Base-by-base conservation (phyloP, 2,113 vertebrate species). In the Mesocricetus auratus region DNA sequence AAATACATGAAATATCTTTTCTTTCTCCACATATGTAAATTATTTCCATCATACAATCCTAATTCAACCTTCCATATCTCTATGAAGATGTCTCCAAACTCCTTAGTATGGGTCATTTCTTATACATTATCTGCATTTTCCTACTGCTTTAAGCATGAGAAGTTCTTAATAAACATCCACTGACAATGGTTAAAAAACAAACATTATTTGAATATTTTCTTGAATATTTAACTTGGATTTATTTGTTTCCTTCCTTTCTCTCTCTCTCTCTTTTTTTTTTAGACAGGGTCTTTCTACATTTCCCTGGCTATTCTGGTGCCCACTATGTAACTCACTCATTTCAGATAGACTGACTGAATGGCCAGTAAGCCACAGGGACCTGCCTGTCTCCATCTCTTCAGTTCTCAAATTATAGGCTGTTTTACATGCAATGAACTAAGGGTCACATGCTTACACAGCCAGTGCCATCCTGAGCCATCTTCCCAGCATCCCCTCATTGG, bases 51-150 rank as follows among this genome's bases (percentile, higher is more conserved):
- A 94, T 56, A 83, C 87, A 95, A 86, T 3, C 33, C 45, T 90
- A 96, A 96, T 86, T 96, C 26, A 91, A 47, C 19, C 66, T 86
- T 92, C 75, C 13, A 19, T 26, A 81, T 81, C 79, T 86, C 81
- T 24, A 71, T 58, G 33, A 88, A 94, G 45, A 9, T 26, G 19
- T 90, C 93, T 50, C 71, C 42, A 83, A 96, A 68, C 69, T 77
- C 17, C 47, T 39, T 91, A 50, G 74, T 78, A 82, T 11, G 7
- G n/a, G 29, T 15, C 9, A 26, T 60, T 68, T 75, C 78, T 95
- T 62, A 81, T 29, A 93, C 4, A 89, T 79, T 68, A 95, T 53
- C 13, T 75, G 56, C 45, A 71, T 36, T 91, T 42, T 33, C 29
- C 82, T 83, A 42, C 47, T 47, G 42, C 29, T 90, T 92, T 89